Percentiles rank a stretch among this genome's conserved stretches.
Evolutionary conservation across 2,888 invertebrate genomes (phyloP).

Genomic region (Luffia ferchaultella): DNA sequence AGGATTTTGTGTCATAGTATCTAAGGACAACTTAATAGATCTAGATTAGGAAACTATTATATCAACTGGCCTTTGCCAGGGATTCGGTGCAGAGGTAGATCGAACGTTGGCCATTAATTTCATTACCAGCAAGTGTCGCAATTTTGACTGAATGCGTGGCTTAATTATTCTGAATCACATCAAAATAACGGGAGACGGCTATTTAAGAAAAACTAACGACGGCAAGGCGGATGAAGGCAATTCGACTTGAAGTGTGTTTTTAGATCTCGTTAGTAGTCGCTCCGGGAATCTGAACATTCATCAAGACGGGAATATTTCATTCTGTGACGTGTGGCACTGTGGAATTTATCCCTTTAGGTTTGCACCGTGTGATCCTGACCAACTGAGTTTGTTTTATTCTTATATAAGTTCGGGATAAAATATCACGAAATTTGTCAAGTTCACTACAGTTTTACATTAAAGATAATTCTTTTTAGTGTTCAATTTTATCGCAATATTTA

Average conservation of each 20-base stretch:
- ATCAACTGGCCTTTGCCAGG: no score
- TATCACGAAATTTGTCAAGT: no score
- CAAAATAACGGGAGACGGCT: conserved; percentile 36
- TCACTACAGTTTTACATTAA: no score
- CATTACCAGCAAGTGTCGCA: conserved; percentile 25
- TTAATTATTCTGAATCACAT: conserved; percentile 37
- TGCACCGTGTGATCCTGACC: conserved; percentile 24
- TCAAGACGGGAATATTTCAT: conserved; percentile 45
- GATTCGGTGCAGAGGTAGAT: conserved; percentile 40
- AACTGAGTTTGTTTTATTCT: conserved; percentile 14
- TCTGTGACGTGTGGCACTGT: conserved; percentile 36
- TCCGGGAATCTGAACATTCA: conserved; percentile 42
- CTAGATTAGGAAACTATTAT: no score
- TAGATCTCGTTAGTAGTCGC: conserved; percentile 43
- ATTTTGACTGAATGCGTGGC: conserved; percentile 37
- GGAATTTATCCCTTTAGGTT: conserved; percentile 46
- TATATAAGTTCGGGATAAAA: neutral
- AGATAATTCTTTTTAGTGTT: no score
- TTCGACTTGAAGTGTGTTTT: conserved; percentile 43
- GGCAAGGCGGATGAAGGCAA: conserved; percentile 28
- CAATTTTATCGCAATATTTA: no score
- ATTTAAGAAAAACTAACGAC: conserved; percentile 26
- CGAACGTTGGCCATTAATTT: conserved; percentile 48
- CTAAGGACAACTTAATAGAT: no score
- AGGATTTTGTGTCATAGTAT: no score